Percentiles rank a stretch among this genome's conserved stretches.
phyloP scores from a whole-genome alignment of 2,113 vertebrate genomes.

The Spilogale gracilis region DNA sequence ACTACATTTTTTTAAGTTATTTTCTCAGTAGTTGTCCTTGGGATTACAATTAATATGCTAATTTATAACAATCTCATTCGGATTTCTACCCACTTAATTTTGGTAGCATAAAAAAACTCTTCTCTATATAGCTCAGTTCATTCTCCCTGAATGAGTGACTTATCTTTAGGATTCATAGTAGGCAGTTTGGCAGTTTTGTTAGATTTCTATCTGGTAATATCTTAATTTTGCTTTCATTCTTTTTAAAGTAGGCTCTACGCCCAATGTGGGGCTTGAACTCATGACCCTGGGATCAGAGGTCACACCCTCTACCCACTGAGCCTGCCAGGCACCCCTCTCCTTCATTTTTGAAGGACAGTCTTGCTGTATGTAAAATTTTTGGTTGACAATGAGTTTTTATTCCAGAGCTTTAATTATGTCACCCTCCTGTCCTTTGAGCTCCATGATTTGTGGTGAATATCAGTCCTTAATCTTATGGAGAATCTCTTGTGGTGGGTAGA shows the following conservation, averaged over 20 bases:
- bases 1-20: neutral
- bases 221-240: neutral
- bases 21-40: neutral
- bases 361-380: neutral
- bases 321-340: neutral
- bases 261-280: neutral
- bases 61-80: constrained; percentile 10
- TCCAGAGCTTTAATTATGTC: neutral
- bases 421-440: neutral
- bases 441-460: neutral
- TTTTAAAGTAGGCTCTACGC: neutral
- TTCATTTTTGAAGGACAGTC: neutral
- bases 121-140: neutral
- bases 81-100: neutral
- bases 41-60: neutral
- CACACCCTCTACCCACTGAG: neutral
- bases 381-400: neutral
- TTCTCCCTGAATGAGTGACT: neutral
- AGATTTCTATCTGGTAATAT: neutral
- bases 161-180: neutral
- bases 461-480: neutral
- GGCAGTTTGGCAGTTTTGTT: neutral
- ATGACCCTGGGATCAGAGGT: neutral
- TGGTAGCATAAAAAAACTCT: neutral
- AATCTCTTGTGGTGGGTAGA: neutral